Evolutionary conservation across 1,140 invertebrate genomes (phyloP), one percentile per base, ranked within the genome.

Genomic region (Metaphire vulgaris): DNA sequence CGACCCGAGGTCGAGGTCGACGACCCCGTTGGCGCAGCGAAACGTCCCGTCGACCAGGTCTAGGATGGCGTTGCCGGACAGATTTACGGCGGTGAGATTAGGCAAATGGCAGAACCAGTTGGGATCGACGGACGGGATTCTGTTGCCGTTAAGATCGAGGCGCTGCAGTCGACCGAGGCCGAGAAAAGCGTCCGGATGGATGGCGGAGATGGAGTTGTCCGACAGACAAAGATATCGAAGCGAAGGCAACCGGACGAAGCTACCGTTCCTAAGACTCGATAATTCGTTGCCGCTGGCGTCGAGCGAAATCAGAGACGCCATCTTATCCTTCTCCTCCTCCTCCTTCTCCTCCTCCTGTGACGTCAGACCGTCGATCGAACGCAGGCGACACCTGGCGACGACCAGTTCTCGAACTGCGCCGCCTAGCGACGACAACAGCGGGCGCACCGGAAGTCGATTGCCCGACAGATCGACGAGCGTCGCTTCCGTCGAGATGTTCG

Each of bases 111-210:
- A 15, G 56, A 76, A 76, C 75, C 75, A 76, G 29, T 29, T 16
- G n/a, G 67, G 15, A 41, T 73, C 30, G 12, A 76, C 34, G 16
- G 32, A 28, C 33, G 31, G 71, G 15, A 76, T 33, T 64, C 69
- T 29, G 34, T 76, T 76, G 6, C 1, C 6, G 33, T 33, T 30
- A 14, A 76, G 69, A 16, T 76, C 75, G n/a, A 76, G 69, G 1
- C 29, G 41, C 29, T 56, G 30, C 16, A 76, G 72, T n/a, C 32
- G 21, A 28, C 30, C 32, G 33, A 76, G 1, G 1, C 69, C 75
- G 34, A 30, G 21, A 29, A 76, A 76, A 21, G 75, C 75, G 21
- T 76, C 69, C 15, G 16, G n/a, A 64, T 76, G 68, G 16, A 76
- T 72, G 1, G 41, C 26, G 33, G 71, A 67, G 33, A 76, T 76